phyloP scores from a whole-genome alignment of 2,888 invertebrate genomes.

The Teinopalpus imperialis region DNA sequence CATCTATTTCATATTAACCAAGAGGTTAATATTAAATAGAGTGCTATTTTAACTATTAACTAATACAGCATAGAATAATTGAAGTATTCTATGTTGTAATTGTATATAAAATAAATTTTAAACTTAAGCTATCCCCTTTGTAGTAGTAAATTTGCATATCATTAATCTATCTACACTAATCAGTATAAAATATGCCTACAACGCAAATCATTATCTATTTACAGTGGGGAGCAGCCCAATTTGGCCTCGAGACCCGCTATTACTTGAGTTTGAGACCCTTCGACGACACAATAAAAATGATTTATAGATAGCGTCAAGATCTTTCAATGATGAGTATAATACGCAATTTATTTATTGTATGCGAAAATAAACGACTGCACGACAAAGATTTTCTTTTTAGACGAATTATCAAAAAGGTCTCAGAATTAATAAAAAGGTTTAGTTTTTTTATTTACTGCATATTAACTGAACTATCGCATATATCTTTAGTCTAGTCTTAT shows the following conservation, averaged over 20 bases:
- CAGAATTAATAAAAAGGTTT: too few relatives aligned
- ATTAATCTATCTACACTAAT: conserved; percentile 24
- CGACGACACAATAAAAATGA: conserved; percentile 77
- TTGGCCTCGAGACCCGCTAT: conserved; percentile 60
- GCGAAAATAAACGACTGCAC: conserved; percentile 65
- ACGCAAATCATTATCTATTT: conserved; percentile 32
- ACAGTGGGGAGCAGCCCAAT: conserved; percentile 64
- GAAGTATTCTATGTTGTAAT: too few relatives aligned
- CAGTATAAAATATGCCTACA: conserved; percentile 37
- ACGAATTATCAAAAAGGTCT: conserved; percentile 13
- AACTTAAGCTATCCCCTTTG: too few relatives aligned
- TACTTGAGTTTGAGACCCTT: conserved; percentile 62
- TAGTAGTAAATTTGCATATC: conserved; percentile 35
- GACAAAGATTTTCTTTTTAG: conserved; percentile 47
- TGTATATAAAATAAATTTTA: too few relatives aligned
- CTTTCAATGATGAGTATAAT: conserved; percentile 71
- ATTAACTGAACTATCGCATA: too few relatives aligned
- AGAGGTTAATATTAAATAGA: too few relatives aligned
- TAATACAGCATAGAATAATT: too few relatives aligned
- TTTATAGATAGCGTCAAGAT: conserved; percentile 66
- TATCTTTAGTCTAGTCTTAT: too few relatives aligned
- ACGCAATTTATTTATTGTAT: conserved; percentile 58
- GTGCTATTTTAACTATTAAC: too few relatives aligned
- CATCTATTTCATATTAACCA: too few relatives aligned
- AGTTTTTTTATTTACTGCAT: too few relatives aligned